phyloP scores from a whole-genome alignment of 2,888 invertebrate genomes.

The Drepana falcataria region DNA sequence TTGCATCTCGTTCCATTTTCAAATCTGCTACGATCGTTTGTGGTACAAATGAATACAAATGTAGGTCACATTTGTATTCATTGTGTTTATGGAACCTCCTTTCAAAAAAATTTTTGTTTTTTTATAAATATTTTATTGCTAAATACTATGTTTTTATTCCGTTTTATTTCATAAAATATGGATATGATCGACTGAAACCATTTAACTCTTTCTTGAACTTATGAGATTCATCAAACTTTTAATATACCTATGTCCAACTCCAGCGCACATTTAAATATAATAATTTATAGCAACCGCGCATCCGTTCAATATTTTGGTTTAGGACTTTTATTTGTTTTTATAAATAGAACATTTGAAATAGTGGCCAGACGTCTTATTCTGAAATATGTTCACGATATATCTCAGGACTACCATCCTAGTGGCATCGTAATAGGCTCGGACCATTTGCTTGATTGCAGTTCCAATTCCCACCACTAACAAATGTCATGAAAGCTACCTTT shows the following conservation, averaged over 20 bases:
- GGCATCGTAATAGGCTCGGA: no score
- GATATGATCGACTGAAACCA: no score
- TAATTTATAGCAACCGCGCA: slow-evolving; percentile 19
- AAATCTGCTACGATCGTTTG: slow-evolving; percentile 39
- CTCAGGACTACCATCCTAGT: background rate
- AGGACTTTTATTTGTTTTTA: background rate
- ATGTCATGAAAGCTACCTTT: no score
- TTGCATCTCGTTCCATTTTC: slow-evolving; percentile 54
- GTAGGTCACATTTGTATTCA: slow-evolving; percentile 28
- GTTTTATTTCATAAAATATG: no score
- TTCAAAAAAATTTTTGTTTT: background rate
- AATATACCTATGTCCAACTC: no score
- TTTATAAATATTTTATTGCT: no score
- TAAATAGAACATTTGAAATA: background rate
- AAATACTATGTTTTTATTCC: no score
- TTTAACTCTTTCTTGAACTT: no score
- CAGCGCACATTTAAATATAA: slow-evolving; percentile 13
- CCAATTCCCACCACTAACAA: no score
- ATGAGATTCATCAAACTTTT: no score
- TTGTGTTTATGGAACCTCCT: slow-evolving; percentile 7
- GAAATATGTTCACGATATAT: background rate
- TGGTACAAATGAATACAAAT: no score
- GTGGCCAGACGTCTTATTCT: background rate
- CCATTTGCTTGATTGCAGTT: no score
- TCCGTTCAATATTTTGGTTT: slow-evolving; percentile 17